A percentile compares a stretch with the other conserved stretches of the same genome.
Evolutionary conservation across 2,797 vertebrate genomes (phyloP).

Genomic region (Amniataba percoides): DNA sequence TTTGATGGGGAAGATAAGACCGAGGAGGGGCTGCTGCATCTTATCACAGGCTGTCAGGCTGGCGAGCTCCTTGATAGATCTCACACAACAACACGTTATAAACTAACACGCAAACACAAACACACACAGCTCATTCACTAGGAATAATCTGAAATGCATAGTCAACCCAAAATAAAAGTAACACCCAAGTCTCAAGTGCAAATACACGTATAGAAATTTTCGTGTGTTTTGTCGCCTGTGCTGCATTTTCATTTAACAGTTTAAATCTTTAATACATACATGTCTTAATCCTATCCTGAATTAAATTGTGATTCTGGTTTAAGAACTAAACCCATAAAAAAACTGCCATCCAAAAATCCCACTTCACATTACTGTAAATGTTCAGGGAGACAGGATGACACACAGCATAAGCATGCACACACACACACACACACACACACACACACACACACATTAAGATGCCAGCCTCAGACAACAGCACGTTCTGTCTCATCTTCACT

Average conservation of each 20-base stretch:
- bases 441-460: constrained; percentile 16
- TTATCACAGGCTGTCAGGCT: constrained; percentile 50
- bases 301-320: constrained; percentile 15
- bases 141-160: not conserved
- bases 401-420: constrained; percentile 5
- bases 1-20: constrained; percentile 36
- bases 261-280: not conserved
- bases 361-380: constrained; percentile 14
- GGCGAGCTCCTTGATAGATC: constrained; percentile 28
- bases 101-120: constrained; percentile 20
- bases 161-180: not conserved
- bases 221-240: not conserved
- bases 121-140: not conserved
- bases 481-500: constrained; percentile 45
- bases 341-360: constrained; percentile 13
- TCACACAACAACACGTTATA: constrained; percentile 21
- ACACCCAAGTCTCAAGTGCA: not conserved
- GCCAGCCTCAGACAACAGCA: constrained; percentile 20
- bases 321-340: constrained; percentile 1
- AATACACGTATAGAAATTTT: not conserved
- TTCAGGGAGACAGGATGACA: constrained; percentile 18
- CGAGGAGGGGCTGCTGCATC: constrained; percentile 27
- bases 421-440: constrained; percentile 20
- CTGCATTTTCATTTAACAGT: not conserved
- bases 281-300: not conserved